Base-by-base conservation (phyloP, 2,797 vertebrate species). In the Sebastes nivosus region DNA sequence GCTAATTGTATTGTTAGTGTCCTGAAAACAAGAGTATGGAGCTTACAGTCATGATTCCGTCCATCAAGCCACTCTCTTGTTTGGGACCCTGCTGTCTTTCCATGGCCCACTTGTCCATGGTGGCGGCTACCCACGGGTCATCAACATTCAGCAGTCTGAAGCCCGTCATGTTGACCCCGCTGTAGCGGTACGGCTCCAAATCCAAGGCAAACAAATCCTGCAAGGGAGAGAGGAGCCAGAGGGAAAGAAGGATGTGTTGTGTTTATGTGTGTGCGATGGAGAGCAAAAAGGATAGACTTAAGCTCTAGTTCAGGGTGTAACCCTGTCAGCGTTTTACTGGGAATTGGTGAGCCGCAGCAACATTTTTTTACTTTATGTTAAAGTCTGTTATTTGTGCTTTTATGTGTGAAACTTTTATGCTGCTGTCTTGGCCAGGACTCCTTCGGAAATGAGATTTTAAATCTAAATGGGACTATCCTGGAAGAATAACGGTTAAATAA, bases 91-190 rank as follows among this genome's bases (percentile, higher is more conserved):
- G 97, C 64, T 97, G 86, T 13, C 97, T 94, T 67, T 99, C 97
- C 96, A 96, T 95, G 5, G 97, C 97, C 98, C 98, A 99, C 87
- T 95, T 97, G 77, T 98, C 97, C 86, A 98, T 94, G 14, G 98
- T 94, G 0, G 97, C 94, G 0, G 96, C 92, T 29, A 99, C 98
- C 0, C 95, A 94, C 0, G 97, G 96, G 82, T 96, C 96, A 61
- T 98, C 97, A 0, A 97, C 91, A 71, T 98, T 97, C 68, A 99
- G 95, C 71, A 99, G 94, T 32, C 98, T 95, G 75, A 99, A 99
- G 0, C 98, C 97, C 0, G 98, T 99, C 97, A 99, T 97, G 85
- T 99, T 98, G 50, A 99, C 98, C 3, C 98, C 98, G 0, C 97
- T 99, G 94, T 98, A 98, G 80, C 97, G 96, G 76, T 99, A 99